Evolutionary conservation across 2,113 vertebrate species (phyloP).

Genomic region (Campylomormyrus tamandua): DNA sequence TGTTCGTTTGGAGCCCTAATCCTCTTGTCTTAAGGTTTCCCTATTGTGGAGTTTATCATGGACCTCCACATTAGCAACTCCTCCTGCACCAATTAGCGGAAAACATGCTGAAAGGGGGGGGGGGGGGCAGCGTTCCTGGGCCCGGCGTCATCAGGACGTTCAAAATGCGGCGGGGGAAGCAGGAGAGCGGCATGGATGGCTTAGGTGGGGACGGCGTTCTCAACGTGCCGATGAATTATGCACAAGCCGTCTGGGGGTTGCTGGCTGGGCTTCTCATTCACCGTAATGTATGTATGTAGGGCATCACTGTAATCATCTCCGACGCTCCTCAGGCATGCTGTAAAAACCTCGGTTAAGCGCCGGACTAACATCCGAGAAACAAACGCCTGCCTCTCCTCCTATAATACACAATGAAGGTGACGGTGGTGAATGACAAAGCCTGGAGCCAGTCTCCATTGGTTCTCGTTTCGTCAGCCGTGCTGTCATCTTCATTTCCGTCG

Average conservation of each 20-base stretch:
- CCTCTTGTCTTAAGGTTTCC: not conserved
- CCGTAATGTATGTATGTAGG: constrained; percentile 55
- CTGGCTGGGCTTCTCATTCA: constrained; percentile 27
- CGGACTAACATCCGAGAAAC: not conserved
- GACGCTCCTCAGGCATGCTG: constrained; percentile 25
- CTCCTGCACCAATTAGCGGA: not conserved
- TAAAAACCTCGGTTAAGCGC: not conserved
- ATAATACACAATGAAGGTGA: not conserved
- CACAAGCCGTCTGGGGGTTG: not conserved
- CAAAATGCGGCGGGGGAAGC: not conserved
- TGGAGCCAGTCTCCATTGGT: no score
- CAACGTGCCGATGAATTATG: not conserved
- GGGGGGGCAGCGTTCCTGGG: not conserved
- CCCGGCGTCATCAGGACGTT: not conserved
- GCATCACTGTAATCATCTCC: constrained; percentile 38
- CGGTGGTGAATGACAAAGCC: not conserved
- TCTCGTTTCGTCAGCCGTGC: not conserved
- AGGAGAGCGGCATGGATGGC: not conserved
- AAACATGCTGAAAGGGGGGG: not conserved
- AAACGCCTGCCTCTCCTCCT: not conserved
- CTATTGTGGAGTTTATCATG: not conserved
- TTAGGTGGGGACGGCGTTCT: not conserved
- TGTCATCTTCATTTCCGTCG: not conserved
- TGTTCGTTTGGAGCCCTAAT: not conserved
- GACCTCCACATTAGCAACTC: not conserved